A percentile compares a stretch with the other conserved stretches of the same genome.
These are phyloP conservation scores for Muntiacus muntjak DNA, from an alignment of 2,113 vertebrate genomes.

Conservation along the genomic window DNA sequence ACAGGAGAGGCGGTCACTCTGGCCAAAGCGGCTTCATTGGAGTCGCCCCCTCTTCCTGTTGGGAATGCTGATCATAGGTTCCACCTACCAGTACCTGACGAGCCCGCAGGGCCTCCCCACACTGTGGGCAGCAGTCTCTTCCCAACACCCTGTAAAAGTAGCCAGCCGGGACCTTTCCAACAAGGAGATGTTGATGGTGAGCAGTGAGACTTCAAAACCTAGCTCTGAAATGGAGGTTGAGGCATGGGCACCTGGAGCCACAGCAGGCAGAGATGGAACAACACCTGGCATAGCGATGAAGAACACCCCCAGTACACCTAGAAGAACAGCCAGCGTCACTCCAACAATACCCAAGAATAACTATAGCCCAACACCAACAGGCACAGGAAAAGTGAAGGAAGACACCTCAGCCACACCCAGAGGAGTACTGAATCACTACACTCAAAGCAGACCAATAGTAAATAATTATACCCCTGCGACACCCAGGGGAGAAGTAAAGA, in stretches of 20 bases:
- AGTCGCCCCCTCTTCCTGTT: slow-evolving; percentile 88
- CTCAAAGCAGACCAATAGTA: not conserved
- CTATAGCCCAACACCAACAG: not conserved
- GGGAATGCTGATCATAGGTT: slow-evolving; percentile 83
- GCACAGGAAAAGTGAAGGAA: not conserved
- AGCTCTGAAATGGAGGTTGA: not conserved
- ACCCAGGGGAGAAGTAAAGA: not conserved
- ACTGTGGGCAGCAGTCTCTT: slow-evolving; percentile 71
- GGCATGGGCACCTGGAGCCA: not conserved
- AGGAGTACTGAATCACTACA: not conserved
- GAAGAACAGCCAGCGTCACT: slow-evolving; percentile 57
- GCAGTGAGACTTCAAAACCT: slow-evolving; percentile 42
- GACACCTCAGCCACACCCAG: not conserved
- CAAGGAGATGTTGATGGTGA: slow-evolving; percentile 22
- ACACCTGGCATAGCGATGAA: not conserved
- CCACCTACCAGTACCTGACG: slow-evolving; percentile 86
- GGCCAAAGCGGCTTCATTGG: slow-evolving; percentile 84
- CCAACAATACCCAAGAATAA: not conserved
- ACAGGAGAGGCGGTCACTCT: slow-evolving; percentile 82
- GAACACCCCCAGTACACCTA: not conserved
- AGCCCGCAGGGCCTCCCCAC: slow-evolving; percentile 74
- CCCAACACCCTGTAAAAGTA: slow-evolving; percentile 5
- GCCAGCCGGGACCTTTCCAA: slow-evolving; percentile 52
- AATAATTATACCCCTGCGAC: not conserved
- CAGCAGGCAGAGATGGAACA: not conserved